phyloP scores from a whole-genome alignment of 1,140 invertebrate species.

The Calosoma granatense region DNA sequence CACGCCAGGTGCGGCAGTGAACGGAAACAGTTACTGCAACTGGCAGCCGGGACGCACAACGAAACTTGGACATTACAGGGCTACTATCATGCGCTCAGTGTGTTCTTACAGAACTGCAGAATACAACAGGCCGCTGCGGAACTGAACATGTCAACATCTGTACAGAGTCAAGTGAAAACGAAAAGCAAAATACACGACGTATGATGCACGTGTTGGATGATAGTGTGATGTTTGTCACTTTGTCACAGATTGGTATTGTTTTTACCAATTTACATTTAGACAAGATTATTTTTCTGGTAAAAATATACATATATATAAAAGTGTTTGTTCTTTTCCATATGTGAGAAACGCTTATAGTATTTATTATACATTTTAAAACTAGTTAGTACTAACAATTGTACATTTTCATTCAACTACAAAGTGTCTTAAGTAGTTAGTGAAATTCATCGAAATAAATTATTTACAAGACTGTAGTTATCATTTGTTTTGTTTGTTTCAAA shows the following conservation, averaged over 20 bases:
- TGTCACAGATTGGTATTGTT: neutral
- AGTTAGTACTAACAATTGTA: neutral
- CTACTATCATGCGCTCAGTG: slow-evolving; percentile 29
- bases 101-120: slow-evolving; percentile 16
- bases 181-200: slow-evolving; percentile 3
- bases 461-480: no score
- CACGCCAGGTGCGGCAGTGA: slow-evolving; percentile 57
- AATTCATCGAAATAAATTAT: neutral
- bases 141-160: neutral
- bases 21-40: slow-evolving; percentile 58
- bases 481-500: no score
- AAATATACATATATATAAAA: no score
- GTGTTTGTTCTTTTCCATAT: no score
- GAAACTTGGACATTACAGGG: slow-evolving; percentile 65
- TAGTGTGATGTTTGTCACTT: neutral
- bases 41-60: slow-evolving; percentile 73
- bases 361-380: neutral
- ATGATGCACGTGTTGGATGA: neutral
- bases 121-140: neutral
- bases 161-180: neutral
- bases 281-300: no score
- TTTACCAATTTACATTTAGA: neutral
- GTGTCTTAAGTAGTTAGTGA: neutral
- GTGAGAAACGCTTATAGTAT: neutral
- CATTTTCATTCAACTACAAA: slow-evolving; percentile 9